phyloP scores from a whole-genome alignment of 1,140 invertebrate genomes.

The Helicorthomorpha holstii region DNA sequence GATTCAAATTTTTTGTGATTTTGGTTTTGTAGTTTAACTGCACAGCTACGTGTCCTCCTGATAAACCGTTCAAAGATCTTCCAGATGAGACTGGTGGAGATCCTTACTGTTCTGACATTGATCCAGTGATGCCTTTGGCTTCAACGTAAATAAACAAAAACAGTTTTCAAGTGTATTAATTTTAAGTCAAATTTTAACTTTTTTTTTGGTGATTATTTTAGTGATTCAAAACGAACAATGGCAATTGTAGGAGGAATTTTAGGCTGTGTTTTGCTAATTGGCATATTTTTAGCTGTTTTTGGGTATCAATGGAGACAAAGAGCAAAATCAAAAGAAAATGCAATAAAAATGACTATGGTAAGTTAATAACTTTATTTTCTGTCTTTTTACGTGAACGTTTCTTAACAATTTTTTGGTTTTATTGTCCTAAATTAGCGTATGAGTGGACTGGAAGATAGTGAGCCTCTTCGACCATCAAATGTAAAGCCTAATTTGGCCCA shows the following conservation, averaged over 20 bases:
- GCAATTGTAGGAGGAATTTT: conserved; percentile 46
- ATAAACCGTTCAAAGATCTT: conserved; percentile 55
- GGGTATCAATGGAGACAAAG: conserved; percentile 47
- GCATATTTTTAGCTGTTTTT: conserved; percentile 43
- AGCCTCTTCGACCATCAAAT: conserved; percentile 68
- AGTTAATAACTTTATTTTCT: background rate
- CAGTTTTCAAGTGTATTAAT: background rate
- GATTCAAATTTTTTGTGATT: background rate
- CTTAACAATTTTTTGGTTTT: conserved; percentile 16
- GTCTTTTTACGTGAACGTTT: background rate
- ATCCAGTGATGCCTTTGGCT: conserved; percentile 8
- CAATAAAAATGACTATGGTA: conserved; percentile 76
- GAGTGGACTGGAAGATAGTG: conserved; percentile 57
- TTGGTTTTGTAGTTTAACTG: conserved; percentile 50
- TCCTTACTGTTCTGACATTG: conserved; percentile 52
- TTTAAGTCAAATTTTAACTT: background rate
- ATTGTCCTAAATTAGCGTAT: conserved; percentile 25
- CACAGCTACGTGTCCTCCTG: conserved; percentile 58
- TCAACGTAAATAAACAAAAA: conserved; percentile 1
- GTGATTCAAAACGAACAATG: conserved; percentile 28
- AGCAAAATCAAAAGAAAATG: conserved; percentile 68
- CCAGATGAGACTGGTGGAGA: conserved; percentile 47
- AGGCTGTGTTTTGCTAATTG: conserved; percentile 38
- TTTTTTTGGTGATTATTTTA: background rate
- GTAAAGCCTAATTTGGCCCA: conserved; percentile 86